A percentile compares a stretch with the other conserved stretches of the same genome.
Evolutionary conservation across 1,140 invertebrate species (phyloP).

Genomic region (Bombus pascuorum): DNA sequence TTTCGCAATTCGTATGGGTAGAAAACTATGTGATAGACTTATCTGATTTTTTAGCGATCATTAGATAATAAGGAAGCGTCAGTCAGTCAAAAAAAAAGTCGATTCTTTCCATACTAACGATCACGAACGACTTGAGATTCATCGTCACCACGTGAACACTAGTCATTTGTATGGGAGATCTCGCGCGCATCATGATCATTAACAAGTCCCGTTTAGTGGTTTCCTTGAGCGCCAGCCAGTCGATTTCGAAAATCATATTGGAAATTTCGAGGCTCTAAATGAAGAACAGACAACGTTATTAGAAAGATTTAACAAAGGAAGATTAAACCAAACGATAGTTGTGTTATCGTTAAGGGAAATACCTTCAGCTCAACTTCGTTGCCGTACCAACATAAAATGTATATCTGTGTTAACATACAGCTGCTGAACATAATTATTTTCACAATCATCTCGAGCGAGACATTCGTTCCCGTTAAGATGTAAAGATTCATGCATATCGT

Average conservation of each 20-base stretch:
- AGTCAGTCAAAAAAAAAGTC: neutral
- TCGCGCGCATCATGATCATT: slow-evolving; percentile 50
- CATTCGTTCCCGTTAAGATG: slow-evolving; percentile 68
- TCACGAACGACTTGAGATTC: slow-evolving; percentile 47
- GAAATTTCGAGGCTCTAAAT: slow-evolving; percentile 34
- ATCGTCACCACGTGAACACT: slow-evolving; percentile 36
- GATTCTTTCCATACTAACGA: slow-evolving; percentile 35
- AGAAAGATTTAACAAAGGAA: neutral
- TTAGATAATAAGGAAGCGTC: too few species aligned
- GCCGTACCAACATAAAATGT: slow-evolving; percentile 84
- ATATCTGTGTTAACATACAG: slow-evolving; percentile 73
- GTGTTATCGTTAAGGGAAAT: neutral
- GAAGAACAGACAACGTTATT: neutral
- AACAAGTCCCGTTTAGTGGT: slow-evolving; percentile 6
- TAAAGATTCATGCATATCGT: slow-evolving; percentile 56
- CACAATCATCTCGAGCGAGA: slow-evolving; percentile 74
- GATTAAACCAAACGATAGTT: neutral
- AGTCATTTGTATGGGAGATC: slow-evolving; percentile 46
- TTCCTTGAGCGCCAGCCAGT: slow-evolving; percentile 31
- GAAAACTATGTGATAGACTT: too few species aligned
- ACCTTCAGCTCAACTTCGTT: slow-evolving; percentile 79
- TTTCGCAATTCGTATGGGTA: too few species aligned
- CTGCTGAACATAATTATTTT: slow-evolving; percentile 49
- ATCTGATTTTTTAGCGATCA: too few species aligned
- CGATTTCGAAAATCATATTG: slow-evolving; percentile 29